A percentile compares a stretch with the other conserved stretches of the same genome.
These are phyloP conservation scores for Trematocara caparti DNA, from an alignment of 2,797 vertebrate species.

Conservation along the genomic window DNA sequence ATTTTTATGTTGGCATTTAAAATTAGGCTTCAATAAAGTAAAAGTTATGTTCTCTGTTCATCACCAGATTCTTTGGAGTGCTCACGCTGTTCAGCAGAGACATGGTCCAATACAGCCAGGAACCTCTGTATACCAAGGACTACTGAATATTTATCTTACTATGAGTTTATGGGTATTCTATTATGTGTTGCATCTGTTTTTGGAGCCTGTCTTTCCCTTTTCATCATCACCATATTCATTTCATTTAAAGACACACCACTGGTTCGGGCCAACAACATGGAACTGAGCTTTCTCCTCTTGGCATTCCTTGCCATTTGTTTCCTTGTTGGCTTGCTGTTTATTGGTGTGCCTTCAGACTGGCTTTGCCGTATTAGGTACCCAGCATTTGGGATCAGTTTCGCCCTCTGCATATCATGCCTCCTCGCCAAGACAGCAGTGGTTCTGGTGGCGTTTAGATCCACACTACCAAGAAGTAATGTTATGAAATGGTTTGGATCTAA, in stretches of 20 bases:
- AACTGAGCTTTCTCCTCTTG: conserved; percentile 72
- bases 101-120: conserved; percentile 62
- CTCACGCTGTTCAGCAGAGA: conserved; percentile 58
- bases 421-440: conserved; percentile 75
- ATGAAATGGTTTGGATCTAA: conserved; percentile 72
- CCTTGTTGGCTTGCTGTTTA: conserved; percentile 67
- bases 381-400: conserved; percentile 75
- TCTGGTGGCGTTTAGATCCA: conserved; percentile 71
- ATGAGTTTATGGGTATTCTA: conserved; percentile 66
- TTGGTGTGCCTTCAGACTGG: conserved; percentile 72
- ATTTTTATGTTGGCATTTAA: too few relatives aligned
- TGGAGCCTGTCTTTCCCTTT: conserved; percentile 55
- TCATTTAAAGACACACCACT: conserved; percentile 63
- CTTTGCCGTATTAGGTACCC: conserved; percentile 70
- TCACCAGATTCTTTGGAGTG: conserved; percentile 69
- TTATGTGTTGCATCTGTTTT: conserved; percentile 52
- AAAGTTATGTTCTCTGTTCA: neutral
- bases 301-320: conserved; percentile 71
- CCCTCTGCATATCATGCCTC: conserved; percentile 76
- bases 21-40: neutral
- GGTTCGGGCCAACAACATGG: conserved; percentile 76
- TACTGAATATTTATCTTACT: conserved; percentile 67
- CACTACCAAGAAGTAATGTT: conserved; percentile 61
- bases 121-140: conserved; percentile 60
- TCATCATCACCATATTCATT: conserved; percentile 56